Evolutionary conservation across 2,113 vertebrate genomes (phyloP), one percentile per base, ranked within the genome.

Genomic region (Siniperca knerii): DNA sequence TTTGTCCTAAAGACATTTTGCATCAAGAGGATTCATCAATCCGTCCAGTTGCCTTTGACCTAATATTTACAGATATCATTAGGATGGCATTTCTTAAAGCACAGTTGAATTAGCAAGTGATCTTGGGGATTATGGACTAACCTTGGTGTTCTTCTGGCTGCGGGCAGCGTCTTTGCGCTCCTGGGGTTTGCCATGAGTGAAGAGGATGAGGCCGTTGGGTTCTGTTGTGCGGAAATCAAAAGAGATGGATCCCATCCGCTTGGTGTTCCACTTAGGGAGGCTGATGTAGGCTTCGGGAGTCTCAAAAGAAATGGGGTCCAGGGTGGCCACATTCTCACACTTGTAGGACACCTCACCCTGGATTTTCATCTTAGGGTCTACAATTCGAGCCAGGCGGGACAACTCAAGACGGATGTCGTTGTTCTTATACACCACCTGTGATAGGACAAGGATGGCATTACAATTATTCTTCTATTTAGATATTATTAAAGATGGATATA

Each of bases 351-450:
- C 98, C 75, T 99, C 98, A 6, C 98, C 98, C 2, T 99, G 98
- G 93, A 99, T 99, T 94, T 99, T 99, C 98, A 99, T 99, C 90
- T 99, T 99, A 35, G 97, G 98, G 93, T 99, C 98, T 80, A 98
- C 96, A 78, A 99, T 98, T 60, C 97, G 96, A 79, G 98, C 98
- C 94, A 99, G 95, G 60, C 98, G 97, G 84, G 98, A 99, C 87
- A 99, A 94, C 92, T 99, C 98, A 65, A 99, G 96, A 72, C 98
- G 96, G 91, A 99, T 99, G 95, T 99, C 98, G 0, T 99, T 99
- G 96, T 99, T 99, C 94, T 99, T 99, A 93, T 99, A 99, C 89
- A 99, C 97, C 90, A 99, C 98, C 98, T 99, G 95, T 82, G 84
- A 87, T 0, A 42, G 55, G 20, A n/a, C 10, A 72, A 35, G 0